Evolutionary conservation across 2,113 vertebrate genomes (phyloP).

Genomic region (Laterallus jamaicensis): DNA sequence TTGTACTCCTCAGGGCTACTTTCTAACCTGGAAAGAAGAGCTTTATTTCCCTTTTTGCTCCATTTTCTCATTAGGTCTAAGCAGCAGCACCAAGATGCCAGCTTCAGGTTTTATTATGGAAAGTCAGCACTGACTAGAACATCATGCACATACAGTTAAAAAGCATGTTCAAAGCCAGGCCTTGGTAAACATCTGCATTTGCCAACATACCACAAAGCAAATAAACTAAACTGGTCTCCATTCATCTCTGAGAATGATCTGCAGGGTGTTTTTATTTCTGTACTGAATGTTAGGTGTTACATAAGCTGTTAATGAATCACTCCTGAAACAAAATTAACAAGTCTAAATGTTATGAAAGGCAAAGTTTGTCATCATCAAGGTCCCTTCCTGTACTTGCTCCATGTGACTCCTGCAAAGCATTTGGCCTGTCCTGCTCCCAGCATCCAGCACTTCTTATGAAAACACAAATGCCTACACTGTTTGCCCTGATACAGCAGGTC

Average conservation of each 20-base stretch:
- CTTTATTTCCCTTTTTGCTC: not conserved
- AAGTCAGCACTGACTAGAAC: not conserved
- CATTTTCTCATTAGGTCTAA: not conserved
- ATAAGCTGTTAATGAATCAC: slow-evolving; percentile 14
- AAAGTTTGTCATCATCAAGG: not conserved
- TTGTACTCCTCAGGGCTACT: not conserved
- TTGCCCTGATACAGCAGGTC: not conserved
- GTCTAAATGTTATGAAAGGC: not conserved
- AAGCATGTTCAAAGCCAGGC: too few relatives aligned
- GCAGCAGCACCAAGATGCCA: not conserved
- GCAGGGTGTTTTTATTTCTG: not conserved
- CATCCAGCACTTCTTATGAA: not conserved
- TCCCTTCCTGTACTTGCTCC: not conserved
- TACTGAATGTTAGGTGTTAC: not conserved
- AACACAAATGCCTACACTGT: not conserved
- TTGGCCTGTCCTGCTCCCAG: not conserved
- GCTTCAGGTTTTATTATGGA: not conserved
- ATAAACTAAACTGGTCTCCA: not conserved
- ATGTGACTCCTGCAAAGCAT: not conserved
- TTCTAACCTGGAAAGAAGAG: not conserved
- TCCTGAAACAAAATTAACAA: not conserved
- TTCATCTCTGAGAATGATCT: not conserved
- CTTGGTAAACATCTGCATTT: not conserved
- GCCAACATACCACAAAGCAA: not conserved
- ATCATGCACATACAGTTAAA: not conserved